Evolutionary conservation across 2,888 invertebrate genomes (phyloP), one percentile per base, ranked within the genome.

Genomic region (Himalopsyche japonica): DNA sequence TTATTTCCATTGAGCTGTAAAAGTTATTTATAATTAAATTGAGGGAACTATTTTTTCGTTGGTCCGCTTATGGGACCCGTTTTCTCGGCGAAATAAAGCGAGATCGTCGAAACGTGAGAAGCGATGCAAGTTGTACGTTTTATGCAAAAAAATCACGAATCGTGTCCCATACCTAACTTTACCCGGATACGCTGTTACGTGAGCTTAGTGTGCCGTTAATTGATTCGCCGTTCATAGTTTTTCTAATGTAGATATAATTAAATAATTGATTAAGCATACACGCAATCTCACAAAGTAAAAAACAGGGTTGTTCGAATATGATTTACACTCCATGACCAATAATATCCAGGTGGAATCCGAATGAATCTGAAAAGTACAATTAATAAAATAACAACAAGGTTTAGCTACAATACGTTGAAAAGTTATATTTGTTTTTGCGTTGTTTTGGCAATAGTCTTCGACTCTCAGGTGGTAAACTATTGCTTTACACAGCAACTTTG

Each of bases 71-170:
- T 1, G 30, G 30, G 20, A 15, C 4, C 70, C 15, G 27, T 70
- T 70, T 70, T 27, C 12, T 70, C 15, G 1, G 24, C 24, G 27
- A 8, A 70, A 70, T 27, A 70, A 70, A 43, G 70, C 30, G 30
- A 30, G 27, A 70, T 3, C 27, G 70, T 27, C 70, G 70, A 70
- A 70, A 70, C 70, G 70, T 70, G 70, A 70, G 70, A 70, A 70
- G 30, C 27, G 70, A 30, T 70, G 70, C 70, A 70, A 27, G 70
- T 70, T 12, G 70, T 70, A 77, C 10, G 78, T 15, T 82, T 82
- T 48, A 15, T 37, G 82, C 76, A 57, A 82, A 78, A 82, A 82
- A 78, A 32, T 48, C 57, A 32, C 49, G 57, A 78, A 24, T 82
- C 48, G 82, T 34, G 82, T 77, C 43, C 30, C 70, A 82, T 82